Evolutionary conservation across 2,888 invertebrate genomes (phyloP).

Genomic region (Nomada fabriciana): DNA sequence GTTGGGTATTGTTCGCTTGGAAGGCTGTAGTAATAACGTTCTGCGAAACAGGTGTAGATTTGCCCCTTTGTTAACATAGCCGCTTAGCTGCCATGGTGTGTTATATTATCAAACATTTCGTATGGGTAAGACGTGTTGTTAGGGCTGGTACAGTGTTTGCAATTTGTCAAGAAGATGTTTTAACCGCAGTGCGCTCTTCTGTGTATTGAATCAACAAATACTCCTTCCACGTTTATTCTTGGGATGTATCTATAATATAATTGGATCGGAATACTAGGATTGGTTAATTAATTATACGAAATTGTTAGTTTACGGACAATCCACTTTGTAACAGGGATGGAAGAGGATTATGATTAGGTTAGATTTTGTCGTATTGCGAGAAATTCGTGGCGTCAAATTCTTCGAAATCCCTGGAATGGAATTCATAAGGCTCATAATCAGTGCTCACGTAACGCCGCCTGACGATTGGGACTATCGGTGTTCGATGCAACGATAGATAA

Average conservation of each 20-base stretch:
- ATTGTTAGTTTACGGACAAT: too few relatives aligned
- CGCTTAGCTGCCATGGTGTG: neutral
- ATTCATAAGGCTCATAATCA: too few relatives aligned
- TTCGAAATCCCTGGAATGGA: too few relatives aligned
- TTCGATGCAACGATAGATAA: slow-evolving; percentile 1
- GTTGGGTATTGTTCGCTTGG: neutral
- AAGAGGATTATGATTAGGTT: too few relatives aligned
- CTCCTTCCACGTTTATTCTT: neutral
- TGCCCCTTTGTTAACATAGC: neutral
- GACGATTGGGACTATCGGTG: too few relatives aligned
- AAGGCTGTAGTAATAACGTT: neutral
- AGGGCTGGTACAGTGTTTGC: neutral
- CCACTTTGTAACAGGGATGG: too few relatives aligned
- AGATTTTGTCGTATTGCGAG: too few relatives aligned
- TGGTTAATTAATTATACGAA: too few relatives aligned
- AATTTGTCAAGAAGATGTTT: neutral
- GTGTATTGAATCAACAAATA: neutral
- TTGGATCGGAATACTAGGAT: too few relatives aligned
- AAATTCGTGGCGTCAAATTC: too few relatives aligned
- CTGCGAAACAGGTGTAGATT: neutral
- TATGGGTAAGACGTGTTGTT: neutral
- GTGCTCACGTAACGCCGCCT: too few relatives aligned
- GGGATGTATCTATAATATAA: neutral
- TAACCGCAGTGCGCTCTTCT: neutral
- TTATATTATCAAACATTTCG: neutral